These are phyloP conservation scores for Musca domestica DNA, from an alignment of 1,140 invertebrate species.

Conservation along the genomic window DNA sequence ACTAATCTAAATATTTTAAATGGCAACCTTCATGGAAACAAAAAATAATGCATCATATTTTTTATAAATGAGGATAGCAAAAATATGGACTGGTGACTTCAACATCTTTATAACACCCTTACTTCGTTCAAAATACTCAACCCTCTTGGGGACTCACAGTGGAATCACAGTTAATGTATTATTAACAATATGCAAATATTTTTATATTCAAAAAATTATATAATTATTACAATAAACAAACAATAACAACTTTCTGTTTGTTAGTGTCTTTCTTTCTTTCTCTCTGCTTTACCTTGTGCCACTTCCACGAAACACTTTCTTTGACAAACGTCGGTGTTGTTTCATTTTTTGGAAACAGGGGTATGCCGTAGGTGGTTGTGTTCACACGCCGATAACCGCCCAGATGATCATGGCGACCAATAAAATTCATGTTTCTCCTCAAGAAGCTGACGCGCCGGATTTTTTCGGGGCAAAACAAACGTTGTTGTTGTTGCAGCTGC, in stretches of 20 bases:
- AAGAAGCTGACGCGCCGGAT: not conserved
- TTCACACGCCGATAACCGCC: conserved; percentile 27
- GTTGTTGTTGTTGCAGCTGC: too few species aligned
- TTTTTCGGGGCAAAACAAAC: too few species aligned
- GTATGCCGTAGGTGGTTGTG: conserved; percentile 21
- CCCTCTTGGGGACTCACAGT: too few species aligned
- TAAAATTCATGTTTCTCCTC: conserved; percentile 28
- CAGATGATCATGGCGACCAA: conserved; percentile 28
- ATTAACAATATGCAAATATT: too few species aligned
- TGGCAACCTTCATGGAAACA: too few species aligned
- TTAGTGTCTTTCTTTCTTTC: not conserved
- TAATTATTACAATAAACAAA: not conserved
- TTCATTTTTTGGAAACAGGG: conserved; percentile 17
- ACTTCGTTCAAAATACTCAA: too few species aligned
- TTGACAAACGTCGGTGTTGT: conserved; percentile 18
- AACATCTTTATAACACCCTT: too few species aligned
- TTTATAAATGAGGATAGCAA: too few species aligned
- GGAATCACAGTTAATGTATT: too few species aligned
- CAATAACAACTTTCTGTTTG: not conserved
- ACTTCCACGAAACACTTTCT: conserved; percentile 27
- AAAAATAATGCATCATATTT: too few species aligned
- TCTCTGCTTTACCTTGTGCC: conserved; percentile 25
- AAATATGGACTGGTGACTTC: too few species aligned
- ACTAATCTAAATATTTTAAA: too few species aligned
- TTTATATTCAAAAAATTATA: not conserved